Evolutionary conservation across 2,797 vertebrate species (phyloP).

Genomic region (Eurystomus glaucurus): DNA sequence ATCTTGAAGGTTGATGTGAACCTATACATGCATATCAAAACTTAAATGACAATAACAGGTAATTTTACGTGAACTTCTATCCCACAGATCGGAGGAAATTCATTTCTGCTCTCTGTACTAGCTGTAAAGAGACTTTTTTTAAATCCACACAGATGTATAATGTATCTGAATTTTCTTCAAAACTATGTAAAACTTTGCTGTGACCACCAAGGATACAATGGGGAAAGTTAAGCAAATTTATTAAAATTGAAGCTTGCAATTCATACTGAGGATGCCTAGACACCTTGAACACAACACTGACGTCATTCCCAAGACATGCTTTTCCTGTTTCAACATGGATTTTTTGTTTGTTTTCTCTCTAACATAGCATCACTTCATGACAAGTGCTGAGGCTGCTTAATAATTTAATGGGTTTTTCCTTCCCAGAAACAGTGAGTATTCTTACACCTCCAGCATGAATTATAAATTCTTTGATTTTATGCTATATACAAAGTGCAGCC

Average conservation of each 20-base stretch:
- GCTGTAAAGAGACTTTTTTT: background rate
- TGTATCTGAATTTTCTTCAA: background rate
- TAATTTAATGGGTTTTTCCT: conserved; percentile 23
- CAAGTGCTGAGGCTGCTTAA: background rate
- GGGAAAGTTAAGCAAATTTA: background rate
- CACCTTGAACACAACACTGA: background rate
- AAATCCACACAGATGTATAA: background rate
- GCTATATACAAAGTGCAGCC: background rate
- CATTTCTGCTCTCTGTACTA: background rate
- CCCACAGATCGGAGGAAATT: background rate
- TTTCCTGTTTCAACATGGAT: background rate
- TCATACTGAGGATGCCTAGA: background rate
- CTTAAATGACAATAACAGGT: background rate
- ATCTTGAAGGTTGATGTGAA: background rate
- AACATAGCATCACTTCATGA: background rate
- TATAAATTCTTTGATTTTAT: background rate
- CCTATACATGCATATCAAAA: background rate
- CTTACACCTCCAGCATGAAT: background rate
- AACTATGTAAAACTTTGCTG: background rate
- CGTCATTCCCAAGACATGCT: background rate
- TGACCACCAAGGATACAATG: background rate
- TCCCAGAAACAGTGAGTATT: conserved; percentile 25
- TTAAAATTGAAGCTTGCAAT: background rate
- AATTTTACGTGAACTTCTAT: background rate
- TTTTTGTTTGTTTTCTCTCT: background rate